A percentile compares a stretch with the other conserved stretches of the same genome.
Evolutionary conservation across 2,113 vertebrate species (phyloP).

Genomic region (Anoura caudifer): DNA sequence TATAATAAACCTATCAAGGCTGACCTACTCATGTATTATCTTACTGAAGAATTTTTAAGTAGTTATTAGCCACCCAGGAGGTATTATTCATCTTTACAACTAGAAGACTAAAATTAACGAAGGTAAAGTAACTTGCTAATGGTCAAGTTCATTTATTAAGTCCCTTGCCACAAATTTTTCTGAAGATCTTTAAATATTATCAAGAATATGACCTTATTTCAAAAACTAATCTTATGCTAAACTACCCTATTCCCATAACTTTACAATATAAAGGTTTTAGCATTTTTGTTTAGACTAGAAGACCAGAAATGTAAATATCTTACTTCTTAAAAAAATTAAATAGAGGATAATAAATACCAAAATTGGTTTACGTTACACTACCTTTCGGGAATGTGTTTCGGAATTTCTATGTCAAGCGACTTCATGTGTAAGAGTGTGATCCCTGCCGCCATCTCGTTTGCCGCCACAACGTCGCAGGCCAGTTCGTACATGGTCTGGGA

Average conservation of each 20-base stretch:
- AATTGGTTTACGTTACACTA: slow-evolving; percentile 62
- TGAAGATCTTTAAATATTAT: background rate
- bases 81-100: background rate
- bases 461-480: slow-evolving; percentile 90
- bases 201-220: background rate
- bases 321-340: background rate
- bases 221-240: slow-evolving; percentile 17
- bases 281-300: background rate
- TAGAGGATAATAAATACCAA: background rate
- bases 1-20: background rate
- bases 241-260: background rate
- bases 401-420: slow-evolving; percentile 94
- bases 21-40: background rate
- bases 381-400: slow-evolving; percentile 93
- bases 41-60: background rate
- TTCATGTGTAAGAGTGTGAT: slow-evolving; percentile 95
- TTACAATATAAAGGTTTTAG: background rate
- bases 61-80: background rate
- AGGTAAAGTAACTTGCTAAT: slow-evolving; percentile 5
- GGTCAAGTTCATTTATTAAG: background rate
- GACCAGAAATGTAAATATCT: background rate
- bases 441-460: slow-evolving; percentile 89
- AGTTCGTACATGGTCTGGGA: slow-evolving; percentile 98
- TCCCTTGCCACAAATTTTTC: background rate
- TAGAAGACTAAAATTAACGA: slow-evolving; percentile 12